These are phyloP conservation scores for Thalpophila matura DNA, from an alignment of 2,888 invertebrate species.

Conservation along the genomic window DNA sequence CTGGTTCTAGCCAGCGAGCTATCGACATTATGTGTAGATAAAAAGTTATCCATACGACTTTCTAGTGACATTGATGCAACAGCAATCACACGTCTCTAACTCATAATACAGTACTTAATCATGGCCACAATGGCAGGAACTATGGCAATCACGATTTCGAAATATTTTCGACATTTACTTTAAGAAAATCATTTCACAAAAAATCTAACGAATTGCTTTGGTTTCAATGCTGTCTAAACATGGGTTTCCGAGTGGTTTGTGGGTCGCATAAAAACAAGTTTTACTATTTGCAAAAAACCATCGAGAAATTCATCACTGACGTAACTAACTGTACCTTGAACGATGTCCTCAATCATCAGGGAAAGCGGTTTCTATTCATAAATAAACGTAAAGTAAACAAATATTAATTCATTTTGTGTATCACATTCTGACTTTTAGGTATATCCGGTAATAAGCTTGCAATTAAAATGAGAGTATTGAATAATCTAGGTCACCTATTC, in stretches of 20 bases:
- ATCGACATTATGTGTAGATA: conserved; percentile 70
- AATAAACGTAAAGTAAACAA: conserved; percentile 38
- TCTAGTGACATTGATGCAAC: conserved; percentile 78
- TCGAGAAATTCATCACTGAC: conserved; percentile 72
- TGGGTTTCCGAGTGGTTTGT: conserved; percentile 66
- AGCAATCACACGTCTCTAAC: conserved; percentile 52
- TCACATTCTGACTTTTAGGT: conserved; percentile 19
- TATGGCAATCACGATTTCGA: conserved; percentile 54
- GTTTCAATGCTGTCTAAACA: conserved; percentile 61
- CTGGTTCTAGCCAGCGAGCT: conserved; percentile 68
- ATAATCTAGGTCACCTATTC: conserved; percentile 48
- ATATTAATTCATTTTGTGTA: conserved; percentile 44
- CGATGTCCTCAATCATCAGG: conserved; percentile 74
- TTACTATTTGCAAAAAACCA: conserved; percentile 72
- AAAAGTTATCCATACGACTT: conserved; percentile 80
- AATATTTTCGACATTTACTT: conserved; percentile 52
- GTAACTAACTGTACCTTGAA: conserved; percentile 76
- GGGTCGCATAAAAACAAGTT: conserved; percentile 73
- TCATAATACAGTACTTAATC: conserved; percentile 49
- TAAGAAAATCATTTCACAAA: conserved; percentile 23
- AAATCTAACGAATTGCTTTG: conserved; percentile 40
- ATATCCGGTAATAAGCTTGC: conserved; percentile 33
- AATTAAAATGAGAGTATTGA: conserved; percentile 37
- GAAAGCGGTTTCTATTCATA: conserved; percentile 73
- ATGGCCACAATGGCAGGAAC: conserved; percentile 34